Conservation (phyloP, 1,140 invertebrate genomes). For the Ephestia elutella region DNA sequence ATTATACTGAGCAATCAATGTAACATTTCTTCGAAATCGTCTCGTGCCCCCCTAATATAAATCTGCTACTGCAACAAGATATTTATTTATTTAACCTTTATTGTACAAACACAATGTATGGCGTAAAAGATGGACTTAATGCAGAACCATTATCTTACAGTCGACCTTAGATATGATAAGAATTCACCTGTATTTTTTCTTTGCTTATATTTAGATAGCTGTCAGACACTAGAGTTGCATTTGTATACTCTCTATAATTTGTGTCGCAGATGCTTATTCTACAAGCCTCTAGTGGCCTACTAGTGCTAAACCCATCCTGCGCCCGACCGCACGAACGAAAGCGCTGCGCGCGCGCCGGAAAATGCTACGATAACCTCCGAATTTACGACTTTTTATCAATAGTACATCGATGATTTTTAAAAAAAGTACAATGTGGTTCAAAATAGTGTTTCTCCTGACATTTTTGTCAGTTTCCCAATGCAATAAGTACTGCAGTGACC, state of each 20-base stretch:
- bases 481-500: constrained; percentile 24
- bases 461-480: neutral
- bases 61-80: too few relatives aligned
- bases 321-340: neutral
- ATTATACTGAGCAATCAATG: too few relatives aligned
- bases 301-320: neutral
- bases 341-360: neutral
- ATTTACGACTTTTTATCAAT: neutral
- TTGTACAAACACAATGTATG: too few relatives aligned
- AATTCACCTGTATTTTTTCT: neutral
- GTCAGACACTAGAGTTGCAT: neutral
- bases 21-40: too few relatives aligned
- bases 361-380: neutral
- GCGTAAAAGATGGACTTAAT: too few relatives aligned
- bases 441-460: neutral
- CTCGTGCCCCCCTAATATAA: too few relatives aligned
- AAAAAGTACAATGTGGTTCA: neutral
- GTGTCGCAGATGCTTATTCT: neutral
- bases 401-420: neutral
- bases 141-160: too few relatives aligned
- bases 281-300: neutral
- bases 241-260: neutral
- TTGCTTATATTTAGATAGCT: neutral
- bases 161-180: too few relatives aligned
- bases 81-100: too few relatives aligned